A percentile compares a stretch with the other conserved stretches of the same genome.
Conservation (phyloP, 2,797 vertebrate species). For the Acropternis orthonyx region DNA sequence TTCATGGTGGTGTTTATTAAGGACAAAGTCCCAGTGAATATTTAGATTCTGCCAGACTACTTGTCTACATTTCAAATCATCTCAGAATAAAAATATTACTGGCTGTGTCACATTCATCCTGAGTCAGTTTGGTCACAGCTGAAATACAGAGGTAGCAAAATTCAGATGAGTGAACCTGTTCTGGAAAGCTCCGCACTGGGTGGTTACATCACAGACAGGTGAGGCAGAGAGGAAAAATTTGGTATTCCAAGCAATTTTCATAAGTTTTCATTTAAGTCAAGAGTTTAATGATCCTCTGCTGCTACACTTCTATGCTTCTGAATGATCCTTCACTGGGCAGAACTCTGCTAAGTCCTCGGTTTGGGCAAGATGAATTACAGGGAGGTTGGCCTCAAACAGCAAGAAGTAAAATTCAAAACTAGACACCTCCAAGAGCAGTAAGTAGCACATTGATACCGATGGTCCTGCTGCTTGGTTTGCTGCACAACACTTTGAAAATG, state of each 20-base stretch:
- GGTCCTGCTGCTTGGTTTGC: neutral
- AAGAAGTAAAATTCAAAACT: neutral
- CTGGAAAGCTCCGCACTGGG: neutral
- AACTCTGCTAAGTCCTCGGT: neutral
- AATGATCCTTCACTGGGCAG: neutral
- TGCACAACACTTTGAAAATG: neutral
- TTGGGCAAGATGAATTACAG: neutral
- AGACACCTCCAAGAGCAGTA: neutral
- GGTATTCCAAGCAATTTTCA: slow-evolving; percentile 1
- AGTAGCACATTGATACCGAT: rapidly evolving
- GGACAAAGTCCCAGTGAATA: neutral
- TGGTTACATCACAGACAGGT: neutral
- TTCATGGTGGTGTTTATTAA: neutral
- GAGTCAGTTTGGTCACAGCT: neutral
- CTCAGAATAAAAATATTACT: neutral
- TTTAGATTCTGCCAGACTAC: neutral
- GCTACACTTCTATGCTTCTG: neutral
- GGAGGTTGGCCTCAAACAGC: neutral
- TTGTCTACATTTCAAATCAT: neutral
- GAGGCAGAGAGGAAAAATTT: neutral
- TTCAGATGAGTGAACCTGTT: neutral
- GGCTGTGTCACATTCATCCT: neutral
- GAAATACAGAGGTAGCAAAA: neutral
- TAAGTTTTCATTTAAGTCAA: neutral
- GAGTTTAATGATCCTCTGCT: slow-evolving; percentile 2